Evolutionary conservation across 1,140 invertebrate genomes (phyloP).

Genomic region (Pseudomyrmex cubaensis): DNA sequence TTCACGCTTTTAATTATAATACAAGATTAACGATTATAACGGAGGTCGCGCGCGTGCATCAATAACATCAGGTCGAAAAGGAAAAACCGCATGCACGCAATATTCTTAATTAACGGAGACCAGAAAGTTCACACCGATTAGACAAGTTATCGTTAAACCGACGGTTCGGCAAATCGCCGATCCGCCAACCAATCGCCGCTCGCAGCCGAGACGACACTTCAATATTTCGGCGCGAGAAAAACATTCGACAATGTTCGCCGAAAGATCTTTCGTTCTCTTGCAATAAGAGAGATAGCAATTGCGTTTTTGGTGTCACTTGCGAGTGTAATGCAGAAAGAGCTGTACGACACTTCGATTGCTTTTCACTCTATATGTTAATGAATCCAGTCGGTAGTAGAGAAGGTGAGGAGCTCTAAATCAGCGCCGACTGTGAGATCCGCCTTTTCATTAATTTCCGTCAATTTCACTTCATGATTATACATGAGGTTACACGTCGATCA

Average conservation of each 20-base stretch:
- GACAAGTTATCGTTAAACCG: constrained; percentile 37
- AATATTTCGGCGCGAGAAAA: neutral
- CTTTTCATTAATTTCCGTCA: neutral
- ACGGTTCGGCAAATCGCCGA: neutral
- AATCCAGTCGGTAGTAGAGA: neutral
- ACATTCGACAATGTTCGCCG: constrained; percentile 23
- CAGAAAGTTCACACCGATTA: constrained; percentile 10
- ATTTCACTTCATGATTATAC: neutral
- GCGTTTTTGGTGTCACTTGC: neutral
- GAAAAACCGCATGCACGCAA: neutral
- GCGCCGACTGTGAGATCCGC: neutral
- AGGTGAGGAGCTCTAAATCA: neutral
- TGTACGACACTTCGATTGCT: too few species aligned
- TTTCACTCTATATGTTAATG: neutral
- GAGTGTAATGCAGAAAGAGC: too few species aligned
- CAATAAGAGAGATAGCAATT: constrained; percentile 30
- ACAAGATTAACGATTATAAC: neutral
- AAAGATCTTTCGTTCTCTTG: constrained; percentile 8
- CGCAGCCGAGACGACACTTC: neutral
- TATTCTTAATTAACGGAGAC: constrained; percentile 13
- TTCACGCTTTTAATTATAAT: neutral
- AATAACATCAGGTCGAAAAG: neutral
- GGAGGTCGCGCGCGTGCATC: too few species aligned
- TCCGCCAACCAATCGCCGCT: neutral
- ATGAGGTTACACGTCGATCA: neutral